phyloP scores from a whole-genome alignment of 2,797 vertebrate species.

The Emydoidea blandingii region DNA sequence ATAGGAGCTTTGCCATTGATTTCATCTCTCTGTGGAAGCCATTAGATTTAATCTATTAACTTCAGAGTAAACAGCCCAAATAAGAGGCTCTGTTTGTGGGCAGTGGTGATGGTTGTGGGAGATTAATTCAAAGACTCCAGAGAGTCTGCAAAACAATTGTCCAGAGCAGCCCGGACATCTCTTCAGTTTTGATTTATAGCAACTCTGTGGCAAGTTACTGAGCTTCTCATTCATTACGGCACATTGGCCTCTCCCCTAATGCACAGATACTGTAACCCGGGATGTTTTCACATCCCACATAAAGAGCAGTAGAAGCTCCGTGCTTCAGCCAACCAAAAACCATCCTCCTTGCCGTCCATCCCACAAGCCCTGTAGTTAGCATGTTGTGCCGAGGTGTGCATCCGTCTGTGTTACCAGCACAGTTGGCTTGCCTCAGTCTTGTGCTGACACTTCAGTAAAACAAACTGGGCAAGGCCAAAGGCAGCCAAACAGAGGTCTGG shows the following conservation, averaged over 20 bases:
- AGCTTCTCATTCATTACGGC: neutral
- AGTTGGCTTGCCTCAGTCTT: neutral
- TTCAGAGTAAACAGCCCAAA: constrained; percentile 27
- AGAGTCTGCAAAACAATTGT: constrained; percentile 26
- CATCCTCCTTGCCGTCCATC: neutral
- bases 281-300: neutral
- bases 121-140: constrained; percentile 54
- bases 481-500: neutral
- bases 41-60: neutral
- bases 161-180: constrained; percentile 18
- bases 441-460: neutral
- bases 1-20: neutral
- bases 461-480: neutral
- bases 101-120: neutral
- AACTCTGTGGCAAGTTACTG: neutral
- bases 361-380: neutral
- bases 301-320: neutral
- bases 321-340: neutral
- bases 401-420: neutral
- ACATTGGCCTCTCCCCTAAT: neutral
- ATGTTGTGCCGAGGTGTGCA: neutral
- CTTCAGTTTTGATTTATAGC: neutral
- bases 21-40: neutral
- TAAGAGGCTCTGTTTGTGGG: constrained; percentile 38
- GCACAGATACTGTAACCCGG: neutral